Evolutionary conservation across 2,797 vertebrate genomes (phyloP).

Genomic region (Thripadectes ignobilis): DNA sequence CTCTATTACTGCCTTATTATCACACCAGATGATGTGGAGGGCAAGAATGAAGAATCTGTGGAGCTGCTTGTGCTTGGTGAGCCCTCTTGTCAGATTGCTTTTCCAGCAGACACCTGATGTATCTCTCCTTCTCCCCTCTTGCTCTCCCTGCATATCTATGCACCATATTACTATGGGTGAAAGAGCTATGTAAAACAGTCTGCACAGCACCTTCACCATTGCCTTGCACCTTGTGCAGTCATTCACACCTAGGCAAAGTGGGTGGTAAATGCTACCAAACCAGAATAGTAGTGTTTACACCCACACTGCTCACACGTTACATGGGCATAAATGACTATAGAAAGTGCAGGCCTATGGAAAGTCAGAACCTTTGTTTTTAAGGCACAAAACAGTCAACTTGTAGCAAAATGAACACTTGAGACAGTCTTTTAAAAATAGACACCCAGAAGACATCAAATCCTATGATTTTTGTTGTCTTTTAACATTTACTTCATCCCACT

Average conservation of each 20-base stretch:
- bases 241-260: slow-evolving; percentile 50
- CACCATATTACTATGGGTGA: slow-evolving; percentile 28
- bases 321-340: slow-evolving; percentile 20
- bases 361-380: slow-evolving; percentile 23
- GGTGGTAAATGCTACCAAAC: slow-evolving; percentile 45
- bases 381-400: slow-evolving; percentile 18
- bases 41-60: slow-evolving; percentile 89
- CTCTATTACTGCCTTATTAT: slow-evolving; percentile 94
- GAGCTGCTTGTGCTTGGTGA: slow-evolving; percentile 94
- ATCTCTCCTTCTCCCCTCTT: not conserved
- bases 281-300: slow-evolving; percentile 61
- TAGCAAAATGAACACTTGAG: slow-evolving; percentile 16
- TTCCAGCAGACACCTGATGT: not conserved
- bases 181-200: slow-evolving; percentile 10
- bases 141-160: not conserved
- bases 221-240: slow-evolving; percentile 50
- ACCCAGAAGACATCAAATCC: not conserved
- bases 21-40: slow-evolving; percentile 91
- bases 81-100: slow-evolving; percentile 8
- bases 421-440: slow-evolving; percentile 8
- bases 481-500: not conserved
- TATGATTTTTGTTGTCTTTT: not conserved
- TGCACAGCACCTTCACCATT: not conserved
- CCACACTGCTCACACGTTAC: slow-evolving; percentile 39
- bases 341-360: not conserved